These are phyloP conservation scores for Caenorhabditis briggsae DNA, from an alignment of 1,140 invertebrate genomes.

Conservation along the genomic window DNA sequence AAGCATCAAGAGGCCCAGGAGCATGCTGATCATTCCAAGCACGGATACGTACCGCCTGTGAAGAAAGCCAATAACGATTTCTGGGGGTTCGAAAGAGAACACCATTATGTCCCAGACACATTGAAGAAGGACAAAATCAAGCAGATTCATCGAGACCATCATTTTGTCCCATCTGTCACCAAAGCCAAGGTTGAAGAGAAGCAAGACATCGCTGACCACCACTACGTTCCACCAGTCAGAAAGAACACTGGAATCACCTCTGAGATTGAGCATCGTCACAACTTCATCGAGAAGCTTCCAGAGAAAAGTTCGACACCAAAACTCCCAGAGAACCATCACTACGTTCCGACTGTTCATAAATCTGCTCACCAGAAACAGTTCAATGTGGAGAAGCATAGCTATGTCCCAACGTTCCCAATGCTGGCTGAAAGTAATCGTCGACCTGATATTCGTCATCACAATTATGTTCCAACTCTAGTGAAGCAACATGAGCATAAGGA, in stretches of 20 bases:
- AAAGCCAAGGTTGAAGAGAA: neutral
- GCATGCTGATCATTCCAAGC: neutral
- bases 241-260: constrained; percentile 30
- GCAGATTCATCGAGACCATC: constrained; percentile 11
- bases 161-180: constrained; percentile 30
- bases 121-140: constrained; percentile 41
- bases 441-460: constrained; percentile 31
- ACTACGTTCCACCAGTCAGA: constrained; percentile 6
- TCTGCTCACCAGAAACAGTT: neutral
- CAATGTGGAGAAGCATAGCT: constrained; percentile 18
- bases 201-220: neutral
- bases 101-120: constrained; percentile 15
- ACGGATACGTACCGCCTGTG: neutral
- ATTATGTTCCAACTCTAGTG: constrained; percentile 14
- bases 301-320: neutral
- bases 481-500: constrained; percentile 42
- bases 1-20: neutral
- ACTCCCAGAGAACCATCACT: constrained; percentile 13
- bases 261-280: constrained; percentile 41
- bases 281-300: constrained; percentile 36
- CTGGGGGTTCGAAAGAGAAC: constrained; percentile 26
- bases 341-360: neutral
- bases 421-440: neutral
- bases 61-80: constrained; percentile 10
- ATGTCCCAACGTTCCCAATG: constrained; percentile 6